These are phyloP conservation scores for Orchesellides sinensis DNA, from an alignment of 2,888 invertebrate genomes.

Conservation along the genomic window DNA sequence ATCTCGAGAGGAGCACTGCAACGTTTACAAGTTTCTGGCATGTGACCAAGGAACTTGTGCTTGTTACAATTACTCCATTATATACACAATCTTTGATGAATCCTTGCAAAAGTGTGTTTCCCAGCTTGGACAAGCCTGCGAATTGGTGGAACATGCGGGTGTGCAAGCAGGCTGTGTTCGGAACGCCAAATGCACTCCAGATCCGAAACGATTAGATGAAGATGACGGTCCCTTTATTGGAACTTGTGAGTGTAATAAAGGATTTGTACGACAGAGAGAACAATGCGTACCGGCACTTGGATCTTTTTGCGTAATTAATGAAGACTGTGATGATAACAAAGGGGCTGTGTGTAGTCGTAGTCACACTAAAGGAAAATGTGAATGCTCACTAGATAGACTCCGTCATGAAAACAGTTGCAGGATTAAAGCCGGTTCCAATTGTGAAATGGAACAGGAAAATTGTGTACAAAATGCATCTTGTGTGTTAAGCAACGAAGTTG, in stretches of 20 bases:
- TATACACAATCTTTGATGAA: constrained; percentile 6
- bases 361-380: not conserved
- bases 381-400: constrained; percentile 1
- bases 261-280: constrained; percentile 12
- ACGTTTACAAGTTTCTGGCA: constrained; percentile 31
- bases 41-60: constrained; percentile 20
- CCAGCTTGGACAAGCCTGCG: constrained; percentile 34
- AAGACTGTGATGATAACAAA: constrained; percentile 27
- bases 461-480: constrained; percentile 27
- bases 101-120: constrained; percentile 30
- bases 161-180: constrained; percentile 18
- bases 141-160: not conserved
- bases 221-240: constrained; percentile 28
- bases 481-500: not conserved
- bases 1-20: constrained; percentile 5
- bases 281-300: constrained; percentile 33
- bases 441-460: constrained; percentile 8
- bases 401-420: constrained; percentile 11
- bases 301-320: not conserved
- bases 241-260: constrained; percentile 32
- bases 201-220: not conserved
- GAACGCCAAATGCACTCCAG: constrained; percentile 27
- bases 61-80: not conserved
- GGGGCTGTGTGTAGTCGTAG: constrained; percentile 38
- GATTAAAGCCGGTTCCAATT: not conserved